Evolutionary conservation across 2,888 invertebrate genomes (phyloP).

Genomic region (Torymus texanus): DNA sequence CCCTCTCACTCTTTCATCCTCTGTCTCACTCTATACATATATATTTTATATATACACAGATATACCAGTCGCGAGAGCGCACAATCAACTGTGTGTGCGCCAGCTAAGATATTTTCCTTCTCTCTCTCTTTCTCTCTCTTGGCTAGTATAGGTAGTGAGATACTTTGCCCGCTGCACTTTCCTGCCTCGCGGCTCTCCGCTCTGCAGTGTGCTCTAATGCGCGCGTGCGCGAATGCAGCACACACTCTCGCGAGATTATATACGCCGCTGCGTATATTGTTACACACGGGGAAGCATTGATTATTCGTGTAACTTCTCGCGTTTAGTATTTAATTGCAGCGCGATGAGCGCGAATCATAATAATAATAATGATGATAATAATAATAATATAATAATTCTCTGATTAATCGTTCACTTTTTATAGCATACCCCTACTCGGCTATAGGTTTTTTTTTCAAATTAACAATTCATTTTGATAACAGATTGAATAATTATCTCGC

Average conservation of each 20-base stretch:
- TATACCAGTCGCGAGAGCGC: conserved; percentile 2
- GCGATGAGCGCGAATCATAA: too few species aligned
- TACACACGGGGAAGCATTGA: conserved; percentile 11
- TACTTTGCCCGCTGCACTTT: conserved; percentile 41
- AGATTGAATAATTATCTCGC: too few species aligned
- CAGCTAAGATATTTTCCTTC: conserved; percentile 28
- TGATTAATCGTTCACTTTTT: too few species aligned
- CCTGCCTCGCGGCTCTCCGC: conserved; percentile 23
- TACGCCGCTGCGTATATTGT: conserved; percentile 14
- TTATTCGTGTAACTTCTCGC: conserved; percentile 6
- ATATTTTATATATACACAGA: conserved; percentile 13
- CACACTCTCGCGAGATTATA: conserved; percentile 7
- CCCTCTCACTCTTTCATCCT: conserved; percentile 25
- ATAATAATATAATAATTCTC: too few species aligned
- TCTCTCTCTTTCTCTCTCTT: conserved; percentile 20
- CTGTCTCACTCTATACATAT: conserved; percentile 12
- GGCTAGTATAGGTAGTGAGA: neutral
- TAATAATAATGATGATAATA: too few species aligned
- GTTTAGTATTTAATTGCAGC: conserved; percentile 8
- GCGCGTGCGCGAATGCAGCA: too few species aligned
- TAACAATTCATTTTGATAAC: too few species aligned
- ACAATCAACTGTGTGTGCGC: conserved; percentile 28
- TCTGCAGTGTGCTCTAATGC: neutral
- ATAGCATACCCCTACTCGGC: too few species aligned
- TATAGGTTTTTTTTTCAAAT: too few species aligned